These are phyloP conservation scores for Diadegma fenestrale DNA, from an alignment of 2,888 invertebrate species.

Conservation along the genomic window DNA sequence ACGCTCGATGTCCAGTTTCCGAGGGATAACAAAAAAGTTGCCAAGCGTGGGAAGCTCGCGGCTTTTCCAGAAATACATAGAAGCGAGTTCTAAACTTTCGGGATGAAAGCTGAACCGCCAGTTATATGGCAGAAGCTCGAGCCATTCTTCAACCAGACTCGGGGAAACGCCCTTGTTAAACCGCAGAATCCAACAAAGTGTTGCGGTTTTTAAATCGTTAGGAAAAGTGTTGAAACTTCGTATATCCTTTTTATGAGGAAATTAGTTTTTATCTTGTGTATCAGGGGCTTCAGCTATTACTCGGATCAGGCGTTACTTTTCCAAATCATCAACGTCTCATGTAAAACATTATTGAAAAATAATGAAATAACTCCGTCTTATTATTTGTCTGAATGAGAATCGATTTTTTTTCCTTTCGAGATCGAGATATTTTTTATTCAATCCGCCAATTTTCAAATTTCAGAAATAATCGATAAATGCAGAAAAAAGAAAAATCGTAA, in stretches of 20 bases:
- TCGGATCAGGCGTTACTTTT: background rate
- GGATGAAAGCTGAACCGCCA: constrained; percentile 44
- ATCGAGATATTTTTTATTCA: too few relatives aligned
- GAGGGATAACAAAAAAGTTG: constrained; percentile 41
- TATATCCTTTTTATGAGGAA: background rate
- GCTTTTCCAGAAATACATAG: constrained; percentile 33
- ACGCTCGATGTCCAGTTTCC: constrained; percentile 29
- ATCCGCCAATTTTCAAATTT: too few relatives aligned
- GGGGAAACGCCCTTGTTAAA: constrained; percentile 29
- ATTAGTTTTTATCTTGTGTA: constrained; percentile 2
- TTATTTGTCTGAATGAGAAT: background rate
- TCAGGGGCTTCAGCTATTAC: background rate
- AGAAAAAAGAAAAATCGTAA: too few relatives aligned
- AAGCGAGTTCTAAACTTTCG: constrained; percentile 32
- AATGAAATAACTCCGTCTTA: background rate
- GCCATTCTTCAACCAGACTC: constrained; percentile 38
- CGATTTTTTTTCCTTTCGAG: background rate
- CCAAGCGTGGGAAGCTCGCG: constrained; percentile 1
- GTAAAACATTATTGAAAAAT: background rate
- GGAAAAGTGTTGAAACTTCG: background rate
- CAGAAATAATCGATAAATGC: too few relatives aligned
- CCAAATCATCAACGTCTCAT: background rate
- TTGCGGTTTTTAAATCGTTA: constrained; percentile 45
- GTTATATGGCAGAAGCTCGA: constrained; percentile 50
- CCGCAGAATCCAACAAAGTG: constrained; percentile 36